Evolutionary conservation across 2,888 invertebrate genomes (phyloP).

Genomic region (Polylopha cassiicola): DNA sequence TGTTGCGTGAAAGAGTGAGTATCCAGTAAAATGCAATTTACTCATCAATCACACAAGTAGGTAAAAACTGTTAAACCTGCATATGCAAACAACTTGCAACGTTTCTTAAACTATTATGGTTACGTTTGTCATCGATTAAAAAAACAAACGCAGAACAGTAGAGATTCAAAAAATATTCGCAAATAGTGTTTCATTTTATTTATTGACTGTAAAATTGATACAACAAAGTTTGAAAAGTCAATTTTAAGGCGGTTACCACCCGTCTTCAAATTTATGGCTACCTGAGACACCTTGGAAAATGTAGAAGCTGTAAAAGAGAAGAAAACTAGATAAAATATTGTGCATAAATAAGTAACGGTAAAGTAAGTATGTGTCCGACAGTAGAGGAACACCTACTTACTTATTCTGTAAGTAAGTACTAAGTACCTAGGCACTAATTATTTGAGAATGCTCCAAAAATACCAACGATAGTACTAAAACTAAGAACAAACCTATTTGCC

Average conservation of each 20-base stretch:
- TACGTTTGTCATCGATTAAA: constrained; percentile 23
- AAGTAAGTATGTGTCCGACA: no score
- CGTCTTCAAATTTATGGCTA: constrained; percentile 76
- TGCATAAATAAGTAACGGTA: not conserved
- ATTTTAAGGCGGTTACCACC: constrained; percentile 77
- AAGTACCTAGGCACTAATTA: no score
- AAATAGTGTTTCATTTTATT: constrained; percentile 49
- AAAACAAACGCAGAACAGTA: constrained; percentile 15
- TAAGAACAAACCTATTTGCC: no score
- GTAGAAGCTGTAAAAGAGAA: constrained; percentile 71
- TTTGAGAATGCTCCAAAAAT: no score
- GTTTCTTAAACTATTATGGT: no score
- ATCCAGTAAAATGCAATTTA: no score
- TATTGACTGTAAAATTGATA: constrained; percentile 59
- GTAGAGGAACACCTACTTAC: no score
- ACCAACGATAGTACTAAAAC: no score
- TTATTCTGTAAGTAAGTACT: no score
- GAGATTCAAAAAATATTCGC: no score
- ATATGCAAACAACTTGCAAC: no score
- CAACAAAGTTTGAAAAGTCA: constrained; percentile 73
- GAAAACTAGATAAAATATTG: not conserved
- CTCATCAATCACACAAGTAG: not conserved
- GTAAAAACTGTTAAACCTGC: no score
- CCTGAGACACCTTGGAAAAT: constrained; percentile 78
- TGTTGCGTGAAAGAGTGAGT: constrained; percentile 1